Conservation (phyloP, 2,888 invertebrate species). For the Ypsolopha scabrella region DNA sequence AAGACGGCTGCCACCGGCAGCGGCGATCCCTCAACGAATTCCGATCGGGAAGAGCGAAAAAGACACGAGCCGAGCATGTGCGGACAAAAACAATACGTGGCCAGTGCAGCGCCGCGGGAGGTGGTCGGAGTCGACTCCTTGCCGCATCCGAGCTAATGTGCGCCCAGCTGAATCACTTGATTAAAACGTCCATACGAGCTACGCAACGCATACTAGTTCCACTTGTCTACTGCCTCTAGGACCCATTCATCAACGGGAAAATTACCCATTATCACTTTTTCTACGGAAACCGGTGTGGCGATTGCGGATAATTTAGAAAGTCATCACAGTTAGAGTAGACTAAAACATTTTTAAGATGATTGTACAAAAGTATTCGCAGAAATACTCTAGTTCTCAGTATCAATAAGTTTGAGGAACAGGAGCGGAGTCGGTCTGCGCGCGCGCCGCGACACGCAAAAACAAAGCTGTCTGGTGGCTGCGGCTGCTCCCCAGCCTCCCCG, state of each 20-base stretch:
- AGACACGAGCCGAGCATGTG: slow-evolving; percentile 65
- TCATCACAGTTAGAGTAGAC: neutral
- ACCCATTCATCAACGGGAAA: neutral
- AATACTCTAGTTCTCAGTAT: slow-evolving; percentile 57
- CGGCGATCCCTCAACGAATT: slow-evolving; percentile 66
- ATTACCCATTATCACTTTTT: neutral
- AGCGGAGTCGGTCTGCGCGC: slow-evolving; percentile 38
- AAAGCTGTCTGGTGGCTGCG: slow-evolving; percentile 37
- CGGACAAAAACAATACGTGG: slow-evolving; percentile 45
- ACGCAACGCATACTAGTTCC: neutral
- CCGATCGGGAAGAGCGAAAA: slow-evolving; percentile 66
- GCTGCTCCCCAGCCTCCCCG: slow-evolving; percentile 16
- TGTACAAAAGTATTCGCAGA: slow-evolving; percentile 17
- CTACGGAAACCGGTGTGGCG: neutral
- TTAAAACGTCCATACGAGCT: slow-evolving; percentile 31
- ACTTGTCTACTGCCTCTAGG: no score
- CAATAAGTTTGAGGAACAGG: slow-evolving; percentile 42
- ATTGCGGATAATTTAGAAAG: neutral
- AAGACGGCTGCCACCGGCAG: slow-evolving; percentile 68
- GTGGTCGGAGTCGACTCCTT: slow-evolving; percentile 20
- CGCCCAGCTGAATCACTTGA: slow-evolving; percentile 35
- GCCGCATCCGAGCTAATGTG: slow-evolving; percentile 21
- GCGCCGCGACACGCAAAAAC: slow-evolving; percentile 61
- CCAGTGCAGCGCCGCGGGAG: slow-evolving; percentile 49
- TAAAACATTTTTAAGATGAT: neutral